Evolutionary conservation across 1,140 invertebrate genomes (phyloP).

Genomic region (Macrocentrus cingulum): DNA sequence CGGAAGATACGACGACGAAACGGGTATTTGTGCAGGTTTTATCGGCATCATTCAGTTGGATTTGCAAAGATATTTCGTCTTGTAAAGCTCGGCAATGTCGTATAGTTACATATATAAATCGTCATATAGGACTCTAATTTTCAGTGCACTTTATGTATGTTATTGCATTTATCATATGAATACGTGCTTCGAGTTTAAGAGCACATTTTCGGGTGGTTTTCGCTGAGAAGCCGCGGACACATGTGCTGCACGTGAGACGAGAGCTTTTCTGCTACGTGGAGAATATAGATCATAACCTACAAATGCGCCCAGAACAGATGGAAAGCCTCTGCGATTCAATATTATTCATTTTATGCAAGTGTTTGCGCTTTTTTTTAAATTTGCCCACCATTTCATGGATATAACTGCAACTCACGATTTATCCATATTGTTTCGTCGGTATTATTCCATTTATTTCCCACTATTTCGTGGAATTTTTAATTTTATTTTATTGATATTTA

Average conservation of each 20-base stretch:
- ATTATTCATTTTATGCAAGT: slow-evolving; percentile 18
- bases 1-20: neutral
- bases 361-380: neutral
- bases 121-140: slow-evolving; percentile 47
- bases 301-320: neutral
- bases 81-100: neutral
- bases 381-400: neutral
- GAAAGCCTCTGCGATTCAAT: slow-evolving; percentile 10
- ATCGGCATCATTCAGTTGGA: slow-evolving; percentile 27
- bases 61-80: slow-evolving; percentile 21
- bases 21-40: neutral
- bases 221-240: slow-evolving; percentile 13
- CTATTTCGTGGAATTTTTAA: no score
- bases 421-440: no score
- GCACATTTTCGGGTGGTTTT: slow-evolving; percentile 13
- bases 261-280: slow-evolving; percentile 7
- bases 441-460: no score
- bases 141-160: slow-evolving; percentile 51
- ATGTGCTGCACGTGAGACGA: slow-evolving; percentile 27
- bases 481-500: no score
- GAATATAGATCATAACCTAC: slow-evolving; percentile 18
- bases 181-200: slow-evolving; percentile 41
- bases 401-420: no score
- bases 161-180: slow-evolving; percentile 53
- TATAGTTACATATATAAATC: slow-evolving; percentile 35